These are phyloP conservation scores for Drosophila helvetica DNA, from an alignment of 2,888 invertebrate species.

Conservation along the genomic window DNA sequence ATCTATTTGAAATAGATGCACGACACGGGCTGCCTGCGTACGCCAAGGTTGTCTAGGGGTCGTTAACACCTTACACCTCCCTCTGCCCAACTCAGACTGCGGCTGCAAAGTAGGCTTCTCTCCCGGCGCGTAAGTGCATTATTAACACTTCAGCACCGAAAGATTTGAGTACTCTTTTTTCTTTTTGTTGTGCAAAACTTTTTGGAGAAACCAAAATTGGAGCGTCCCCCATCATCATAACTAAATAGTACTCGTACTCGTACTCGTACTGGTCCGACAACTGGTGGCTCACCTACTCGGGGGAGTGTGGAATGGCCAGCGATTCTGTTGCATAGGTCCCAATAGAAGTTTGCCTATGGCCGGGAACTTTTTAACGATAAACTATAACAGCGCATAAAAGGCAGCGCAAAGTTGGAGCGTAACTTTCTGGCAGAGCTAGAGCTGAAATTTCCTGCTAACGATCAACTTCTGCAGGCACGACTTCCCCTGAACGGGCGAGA, in stretches of 20 bases:
- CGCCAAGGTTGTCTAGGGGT: slow-evolving; percentile 58
- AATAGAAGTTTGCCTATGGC: slow-evolving; percentile 26
- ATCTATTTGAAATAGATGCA: slow-evolving; percentile 69
- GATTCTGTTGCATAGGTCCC: slow-evolving; percentile 33
- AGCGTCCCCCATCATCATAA: slow-evolving; percentile 3
- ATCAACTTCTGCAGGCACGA: slow-evolving; percentile 62
- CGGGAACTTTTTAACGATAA: slow-evolving; percentile 70
- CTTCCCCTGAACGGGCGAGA: slow-evolving; percentile 13
- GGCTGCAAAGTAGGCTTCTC: slow-evolving; percentile 43
- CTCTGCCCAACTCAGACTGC: neutral
- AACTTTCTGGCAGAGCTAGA: slow-evolving; percentile 53
- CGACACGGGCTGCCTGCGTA: slow-evolving; percentile 12
- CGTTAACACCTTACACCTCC: slow-evolving; percentile 25
- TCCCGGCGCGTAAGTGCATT: slow-evolving; percentile 59
- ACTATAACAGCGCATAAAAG: slow-evolving; percentile 75
- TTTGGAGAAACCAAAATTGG: slow-evolving; percentile 9
- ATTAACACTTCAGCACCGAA: slow-evolving; percentile 64
- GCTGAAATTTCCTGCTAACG: slow-evolving; percentile 69
- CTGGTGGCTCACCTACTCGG: slow-evolving; percentile 5
- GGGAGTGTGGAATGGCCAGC: slow-evolving; percentile 9
- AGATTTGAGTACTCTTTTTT: slow-evolving; percentile 6
- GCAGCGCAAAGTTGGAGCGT: slow-evolving; percentile 61
- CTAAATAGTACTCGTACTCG: neutral
- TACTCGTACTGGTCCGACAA: neutral
- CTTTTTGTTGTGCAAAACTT: slow-evolving; percentile 9